Conservation (phyloP, 1,140 invertebrate genomes). For the Ceratosolen solmsi region DNA sequence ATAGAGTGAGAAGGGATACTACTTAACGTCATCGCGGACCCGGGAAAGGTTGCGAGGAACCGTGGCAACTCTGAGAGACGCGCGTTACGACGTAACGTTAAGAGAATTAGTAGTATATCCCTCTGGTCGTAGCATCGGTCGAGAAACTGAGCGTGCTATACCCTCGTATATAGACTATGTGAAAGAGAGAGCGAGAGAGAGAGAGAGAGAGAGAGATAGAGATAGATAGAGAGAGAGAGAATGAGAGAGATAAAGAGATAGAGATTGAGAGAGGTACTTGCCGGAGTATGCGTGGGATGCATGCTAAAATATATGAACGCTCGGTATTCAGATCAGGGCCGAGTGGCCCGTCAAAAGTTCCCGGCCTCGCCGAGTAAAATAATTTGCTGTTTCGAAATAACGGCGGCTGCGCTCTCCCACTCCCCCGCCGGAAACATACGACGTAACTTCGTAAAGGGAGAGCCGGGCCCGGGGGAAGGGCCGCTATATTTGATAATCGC, state of each 20-base stretch:
- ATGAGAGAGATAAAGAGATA: background rate
- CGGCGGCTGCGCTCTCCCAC: constrained; percentile 34
- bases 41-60: background rate
- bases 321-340: constrained; percentile 54
- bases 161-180: too few species aligned
- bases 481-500: constrained; percentile 43
- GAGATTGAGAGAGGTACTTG: background rate
- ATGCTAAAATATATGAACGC: constrained; percentile 44
- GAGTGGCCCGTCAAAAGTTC: constrained; percentile 52
- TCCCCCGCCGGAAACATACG: constrained; percentile 34
- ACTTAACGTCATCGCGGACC: constrained; percentile 12
- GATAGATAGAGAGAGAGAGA: background rate
- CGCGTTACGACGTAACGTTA: constrained; percentile 29
- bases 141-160: background rate
- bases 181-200: background rate
- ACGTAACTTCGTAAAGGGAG: constrained; percentile 39
- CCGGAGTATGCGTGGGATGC: constrained; percentile 16
- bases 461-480: background rate
- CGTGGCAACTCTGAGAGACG: background rate
- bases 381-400: constrained; percentile 64
- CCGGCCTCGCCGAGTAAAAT: constrained; percentile 58
- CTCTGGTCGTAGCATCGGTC: background rate
- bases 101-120: constrained; percentile 47
- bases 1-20: constrained; percentile 8
- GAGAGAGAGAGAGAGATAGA: background rate